Conservation (phyloP, 1,140 invertebrate species). For the Manduca sexta region DNA sequence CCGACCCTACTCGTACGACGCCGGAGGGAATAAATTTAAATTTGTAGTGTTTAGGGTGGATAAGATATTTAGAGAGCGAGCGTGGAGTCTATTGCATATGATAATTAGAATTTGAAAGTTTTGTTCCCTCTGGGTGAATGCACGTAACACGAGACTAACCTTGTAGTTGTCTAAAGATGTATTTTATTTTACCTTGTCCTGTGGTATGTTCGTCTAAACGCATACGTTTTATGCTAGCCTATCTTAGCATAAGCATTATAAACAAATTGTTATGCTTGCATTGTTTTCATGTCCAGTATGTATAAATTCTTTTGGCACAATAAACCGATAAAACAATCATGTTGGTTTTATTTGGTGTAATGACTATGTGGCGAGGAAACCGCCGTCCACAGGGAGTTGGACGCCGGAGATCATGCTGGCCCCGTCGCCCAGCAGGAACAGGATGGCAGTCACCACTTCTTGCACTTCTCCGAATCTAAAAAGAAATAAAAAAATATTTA, state of each 20-base stretch:
- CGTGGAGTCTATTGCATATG: constrained; percentile 48
- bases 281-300: constrained; percentile 70
- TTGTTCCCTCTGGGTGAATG: constrained; percentile 42
- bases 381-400: constrained; percentile 87
- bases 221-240: constrained; percentile 44
- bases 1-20: constrained; percentile 3
- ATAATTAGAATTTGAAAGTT: constrained; percentile 33
- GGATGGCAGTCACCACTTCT: constrained; percentile 86
- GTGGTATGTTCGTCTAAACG: constrained; percentile 38
- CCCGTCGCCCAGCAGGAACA: constrained; percentile 87
- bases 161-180: constrained; percentile 18
- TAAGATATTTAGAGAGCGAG: constrained; percentile 39
- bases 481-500: constrained; percentile 3
- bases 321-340: constrained; percentile 61
- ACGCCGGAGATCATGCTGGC: constrained; percentile 88
- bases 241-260: constrained; percentile 61
- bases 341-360: not conserved
- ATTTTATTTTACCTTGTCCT: constrained; percentile 35
- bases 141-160: constrained; percentile 26
- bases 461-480: constrained; percentile 82
- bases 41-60: constrained; percentile 31
- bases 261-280: constrained; percentile 67
- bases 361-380: constrained; percentile 70
- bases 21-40: constrained; percentile 34
- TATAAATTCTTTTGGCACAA: constrained; percentile 71